A percentile compares a stretch with the other conserved stretches of the same genome.
These are phyloP conservation scores for Apodemus sylvaticus DNA, from an alignment of 2,113 vertebrate species.

Conservation along the genomic window DNA sequence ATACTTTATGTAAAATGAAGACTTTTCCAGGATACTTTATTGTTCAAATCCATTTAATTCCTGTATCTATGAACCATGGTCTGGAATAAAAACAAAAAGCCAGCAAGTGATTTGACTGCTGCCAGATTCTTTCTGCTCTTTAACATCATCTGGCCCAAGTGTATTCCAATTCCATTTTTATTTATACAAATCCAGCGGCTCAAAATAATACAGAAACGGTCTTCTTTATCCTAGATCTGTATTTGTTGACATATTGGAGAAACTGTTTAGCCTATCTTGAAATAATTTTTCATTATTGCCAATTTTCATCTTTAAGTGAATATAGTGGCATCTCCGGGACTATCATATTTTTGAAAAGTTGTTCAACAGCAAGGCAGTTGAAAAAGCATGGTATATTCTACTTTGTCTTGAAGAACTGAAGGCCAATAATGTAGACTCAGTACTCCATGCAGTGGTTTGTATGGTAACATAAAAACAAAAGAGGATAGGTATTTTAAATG, in stretches of 20 bases:
- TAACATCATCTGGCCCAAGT: not conserved
- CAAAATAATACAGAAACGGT: not conserved
- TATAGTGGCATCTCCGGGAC: not conserved
- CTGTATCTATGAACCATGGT: not conserved
- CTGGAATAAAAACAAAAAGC: not conserved
- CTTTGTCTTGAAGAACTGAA: constrained; percentile 2
- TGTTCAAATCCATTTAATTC: constrained; percentile 35
- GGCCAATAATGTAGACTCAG: not conserved
- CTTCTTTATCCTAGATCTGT: not conserved
- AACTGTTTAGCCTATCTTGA: not conserved
- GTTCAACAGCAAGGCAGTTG: not conserved
- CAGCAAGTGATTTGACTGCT: not conserved
- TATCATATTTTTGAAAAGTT: constrained; percentile 33
- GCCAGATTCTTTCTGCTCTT: constrained; percentile 3
- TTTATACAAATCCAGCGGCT: constrained; percentile 12
- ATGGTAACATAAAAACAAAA: constrained; percentile 5
- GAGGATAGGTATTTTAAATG: not conserved
- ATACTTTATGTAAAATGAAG: not conserved
- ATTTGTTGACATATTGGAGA: not conserved
- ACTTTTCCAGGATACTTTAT: not conserved
- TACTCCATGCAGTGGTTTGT: constrained; percentile 18
- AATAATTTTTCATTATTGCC: constrained; percentile 14
- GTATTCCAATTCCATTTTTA: constrained; percentile 19
- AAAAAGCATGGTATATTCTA: not conserved
- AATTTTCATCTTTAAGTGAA: constrained; percentile 21